Percentiles rank a stretch among this genome's conserved stretches.
These are phyloP conservation scores for Neodiprion pinetum DNA, from an alignment of 1,140 invertebrate species.

Conservation along the genomic window DNA sequence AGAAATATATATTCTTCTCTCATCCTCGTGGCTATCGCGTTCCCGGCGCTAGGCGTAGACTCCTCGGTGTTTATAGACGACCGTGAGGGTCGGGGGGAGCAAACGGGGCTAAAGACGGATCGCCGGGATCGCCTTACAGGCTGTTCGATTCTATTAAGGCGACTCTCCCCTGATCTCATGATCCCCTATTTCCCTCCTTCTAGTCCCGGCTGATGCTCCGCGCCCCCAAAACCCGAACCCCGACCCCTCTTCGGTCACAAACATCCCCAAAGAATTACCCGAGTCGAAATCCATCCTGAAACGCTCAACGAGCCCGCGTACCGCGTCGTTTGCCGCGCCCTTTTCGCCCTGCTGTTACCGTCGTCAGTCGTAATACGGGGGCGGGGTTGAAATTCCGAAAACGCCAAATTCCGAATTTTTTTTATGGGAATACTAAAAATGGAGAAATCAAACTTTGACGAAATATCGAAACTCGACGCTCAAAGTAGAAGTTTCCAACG, in stretches of 20 bases:
- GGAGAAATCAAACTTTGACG: no score
- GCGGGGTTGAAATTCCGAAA: no score
- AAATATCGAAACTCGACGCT: no score
- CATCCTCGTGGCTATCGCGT: neutral
- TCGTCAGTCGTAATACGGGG: no score
- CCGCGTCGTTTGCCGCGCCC: neutral
- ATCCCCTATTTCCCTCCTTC: neutral
- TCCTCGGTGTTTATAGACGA: conserved; percentile 20
- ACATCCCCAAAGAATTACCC: neutral
- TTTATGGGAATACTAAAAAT: no score
- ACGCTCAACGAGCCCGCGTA: neutral
- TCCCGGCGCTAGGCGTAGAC: no score
- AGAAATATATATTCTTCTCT: neutral
- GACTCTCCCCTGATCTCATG: conserved; percentile 15
- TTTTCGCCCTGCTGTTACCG: neutral
- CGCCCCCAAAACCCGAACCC: no score
- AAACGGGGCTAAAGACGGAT: conserved; percentile 44
- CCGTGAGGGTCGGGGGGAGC: conserved; percentile 18
- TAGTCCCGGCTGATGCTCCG: no score
- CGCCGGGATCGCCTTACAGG: conserved; percentile 49
- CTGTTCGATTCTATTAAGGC: conserved; percentile 53
- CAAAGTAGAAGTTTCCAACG: no score
- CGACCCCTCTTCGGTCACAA: neutral
- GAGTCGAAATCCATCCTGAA: neutral
- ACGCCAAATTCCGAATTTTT: no score